Conservation (phyloP, 2,113 vertebrate species). For the Leucosticte australis region DNA sequence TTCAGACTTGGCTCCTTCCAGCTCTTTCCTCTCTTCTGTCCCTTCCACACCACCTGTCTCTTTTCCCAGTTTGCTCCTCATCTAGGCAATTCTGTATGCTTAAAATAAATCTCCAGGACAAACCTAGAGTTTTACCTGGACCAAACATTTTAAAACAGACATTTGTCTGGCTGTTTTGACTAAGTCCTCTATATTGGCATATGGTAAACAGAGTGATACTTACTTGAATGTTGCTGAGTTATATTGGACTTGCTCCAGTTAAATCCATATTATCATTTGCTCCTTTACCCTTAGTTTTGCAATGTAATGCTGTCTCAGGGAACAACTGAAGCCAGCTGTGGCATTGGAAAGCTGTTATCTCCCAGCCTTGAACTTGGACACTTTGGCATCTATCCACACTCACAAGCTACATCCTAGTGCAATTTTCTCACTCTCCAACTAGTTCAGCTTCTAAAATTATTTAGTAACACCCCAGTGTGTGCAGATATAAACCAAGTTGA, state of each 20-base stretch:
- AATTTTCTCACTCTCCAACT: not conserved
- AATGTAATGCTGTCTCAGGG: not conserved
- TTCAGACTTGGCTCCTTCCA: not conserved
- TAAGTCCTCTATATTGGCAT: not conserved
- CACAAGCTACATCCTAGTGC: not conserved
- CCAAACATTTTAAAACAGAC: not conserved
- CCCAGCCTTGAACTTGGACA: not conserved
- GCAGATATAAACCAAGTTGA: not conserved
- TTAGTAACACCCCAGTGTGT: not conserved
- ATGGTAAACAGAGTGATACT: not conserved
- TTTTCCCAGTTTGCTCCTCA: not conserved
- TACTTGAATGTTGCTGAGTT: not conserved
- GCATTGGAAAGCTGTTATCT: not conserved
- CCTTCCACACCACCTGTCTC: not conserved
- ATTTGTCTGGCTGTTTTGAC: not conserved
- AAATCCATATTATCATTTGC: not conserved
- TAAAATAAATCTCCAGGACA: not conserved
- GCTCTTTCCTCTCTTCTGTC: not conserved
- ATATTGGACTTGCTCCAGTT: not conserved
- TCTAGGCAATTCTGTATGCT: not conserved
- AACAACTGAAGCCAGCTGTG: not conserved
- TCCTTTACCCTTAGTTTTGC: not conserved
- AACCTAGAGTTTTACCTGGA: not conserved
- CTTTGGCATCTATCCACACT: not conserved
- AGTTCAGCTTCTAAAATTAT: not conserved